A percentile compares a stretch with the other conserved stretches of the same genome.
Conservation (phyloP, 2,113 vertebrate species). For the Paracanthobrama guichenoti region DNA sequence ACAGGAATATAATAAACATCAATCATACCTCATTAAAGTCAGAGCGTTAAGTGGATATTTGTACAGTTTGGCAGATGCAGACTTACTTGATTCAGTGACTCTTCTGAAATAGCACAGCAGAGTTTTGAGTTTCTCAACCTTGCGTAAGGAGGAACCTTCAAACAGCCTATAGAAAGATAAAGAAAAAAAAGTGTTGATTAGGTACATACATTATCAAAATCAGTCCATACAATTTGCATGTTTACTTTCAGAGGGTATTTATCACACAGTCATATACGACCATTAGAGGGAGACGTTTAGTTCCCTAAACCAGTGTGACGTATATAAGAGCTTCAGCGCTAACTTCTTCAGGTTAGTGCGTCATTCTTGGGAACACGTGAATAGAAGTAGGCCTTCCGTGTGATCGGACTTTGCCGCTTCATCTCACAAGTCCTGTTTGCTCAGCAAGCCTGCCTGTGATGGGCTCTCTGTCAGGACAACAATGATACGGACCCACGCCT, state of each 20-base stretch:
- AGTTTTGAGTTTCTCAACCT: slow-evolving; percentile 96
- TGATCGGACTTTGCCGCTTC: slow-evolving; percentile 55
- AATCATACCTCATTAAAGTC: neutral
- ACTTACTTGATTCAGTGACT: slow-evolving; percentile 90
- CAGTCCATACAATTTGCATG: neutral
- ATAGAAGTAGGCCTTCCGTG: slow-evolving; percentile 48
- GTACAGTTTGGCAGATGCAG: neutral
- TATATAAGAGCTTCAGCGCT: neutral
- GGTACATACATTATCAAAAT: slow-evolving; percentile 4
- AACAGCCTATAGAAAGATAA: slow-evolving; percentile 83
- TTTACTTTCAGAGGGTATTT: neutral
- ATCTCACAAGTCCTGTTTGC: slow-evolving; percentile 59
- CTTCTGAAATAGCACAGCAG: slow-evolving; percentile 95
- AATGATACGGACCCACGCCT: slow-evolving; percentile 58
- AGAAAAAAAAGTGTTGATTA: slow-evolving; percentile 32
- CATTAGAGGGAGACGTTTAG: slow-evolving; percentile 1
- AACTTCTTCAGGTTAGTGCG: slow-evolving; percentile 8
- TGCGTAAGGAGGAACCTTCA: slow-evolving; percentile 86
- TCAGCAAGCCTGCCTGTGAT: slow-evolving; percentile 39
- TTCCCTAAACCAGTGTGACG: neutral
- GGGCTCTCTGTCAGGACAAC: slow-evolving; percentile 50
- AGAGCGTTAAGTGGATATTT: neutral
- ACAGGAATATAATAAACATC: neutral
- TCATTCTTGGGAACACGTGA: slow-evolving; percentile 17
- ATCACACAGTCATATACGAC: neutral